Evolutionary conservation across 2,888 invertebrate genomes (phyloP), one percentile per base, ranked within the genome.

Genomic region (Cataglyphis cursor): DNA sequence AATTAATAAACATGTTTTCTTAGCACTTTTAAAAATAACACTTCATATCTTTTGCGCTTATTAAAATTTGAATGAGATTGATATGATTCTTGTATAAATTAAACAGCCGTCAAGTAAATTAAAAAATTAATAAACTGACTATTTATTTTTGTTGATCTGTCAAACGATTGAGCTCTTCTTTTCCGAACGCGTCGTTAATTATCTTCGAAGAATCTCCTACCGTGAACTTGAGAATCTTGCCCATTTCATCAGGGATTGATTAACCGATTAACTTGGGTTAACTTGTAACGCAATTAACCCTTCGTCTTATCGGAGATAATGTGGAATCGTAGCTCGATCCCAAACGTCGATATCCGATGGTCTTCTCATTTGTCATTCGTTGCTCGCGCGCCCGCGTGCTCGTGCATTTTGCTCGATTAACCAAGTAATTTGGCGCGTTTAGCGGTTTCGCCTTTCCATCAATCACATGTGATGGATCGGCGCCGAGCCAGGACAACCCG

Each of bases 331-430:
- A n/a, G 41, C 38, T 38, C 51, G 65, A 57, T 68, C 21, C 68
- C 72, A 78, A 70, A 80, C 80, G 80, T 81, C 81, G 61, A 74
- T 73, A 61, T 61, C 61, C 61, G n/a, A 81, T 35, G 68, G 73
- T 15, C 15, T 38, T 61, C 61, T 80, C 80, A 73, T 80, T 61
- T 62, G 74, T 81, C 81, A 81, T 81, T 81, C 57, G 62, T 28
- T 35, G 74, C 18, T 44, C 15, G 54, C 38, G 35, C 48, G 54
- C 38, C 24, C 48, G 73, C 73, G 35, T 24, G 5, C 10, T 44
- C 54, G 73, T 61, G 80, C 80, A 81, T 81, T 81, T 81, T 74
- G 81, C 81, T 81, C 74, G 81, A 81, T 81, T 81, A 81, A 81
- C 74, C 81, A 62, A 74, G 81, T 81, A 81, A 81, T 81, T 81